A percentile compares a stretch with the other conserved stretches of the same genome.
Conservation (phyloP, 2,888 invertebrate species). For the Platerodrilus igneus region DNA sequence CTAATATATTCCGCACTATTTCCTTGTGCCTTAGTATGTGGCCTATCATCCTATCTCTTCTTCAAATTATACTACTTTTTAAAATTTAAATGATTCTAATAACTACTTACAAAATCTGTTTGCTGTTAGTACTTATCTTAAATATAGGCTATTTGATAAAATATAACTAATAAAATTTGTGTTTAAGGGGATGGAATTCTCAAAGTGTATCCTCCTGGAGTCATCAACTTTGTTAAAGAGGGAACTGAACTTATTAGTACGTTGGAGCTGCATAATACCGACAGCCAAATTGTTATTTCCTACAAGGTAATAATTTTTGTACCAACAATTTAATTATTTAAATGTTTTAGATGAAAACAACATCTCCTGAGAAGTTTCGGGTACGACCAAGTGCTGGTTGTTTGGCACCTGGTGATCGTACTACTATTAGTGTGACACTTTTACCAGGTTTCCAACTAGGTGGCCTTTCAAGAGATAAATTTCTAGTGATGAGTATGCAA, state of each 20-base stretch:
- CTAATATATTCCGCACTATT: too few species aligned
- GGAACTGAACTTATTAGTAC: conserved; percentile 65
- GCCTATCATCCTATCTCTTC: too few species aligned
- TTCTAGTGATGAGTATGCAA: conserved; percentile 79
- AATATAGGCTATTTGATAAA: not conserved
- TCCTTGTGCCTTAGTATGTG: too few species aligned
- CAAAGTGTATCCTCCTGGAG: conserved; percentile 62
- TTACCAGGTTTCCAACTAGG: conserved; percentile 68
- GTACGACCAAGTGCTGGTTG: conserved; percentile 85
- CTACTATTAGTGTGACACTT: conserved; percentile 67
- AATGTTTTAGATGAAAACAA: conserved; percentile 76
- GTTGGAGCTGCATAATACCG: conserved; percentile 66
- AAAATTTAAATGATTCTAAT: too few species aligned
- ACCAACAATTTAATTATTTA: not conserved
- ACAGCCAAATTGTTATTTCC: conserved; percentile 51
- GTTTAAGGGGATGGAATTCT: conserved; percentile 52
- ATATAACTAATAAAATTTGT: too few species aligned
- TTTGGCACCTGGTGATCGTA: conserved; percentile 59
- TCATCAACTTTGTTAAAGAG: conserved; percentile 63
- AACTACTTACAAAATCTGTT: not conserved
- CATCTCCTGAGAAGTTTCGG: conserved; percentile 90
- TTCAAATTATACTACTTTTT: too few species aligned
- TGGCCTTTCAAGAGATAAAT: conserved; percentile 74
- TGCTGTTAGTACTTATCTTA: not conserved
- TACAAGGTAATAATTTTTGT: conserved; percentile 57